phyloP scores from a whole-genome alignment of 2,888 invertebrate species.

The Limnephilus rhombicus region DNA sequence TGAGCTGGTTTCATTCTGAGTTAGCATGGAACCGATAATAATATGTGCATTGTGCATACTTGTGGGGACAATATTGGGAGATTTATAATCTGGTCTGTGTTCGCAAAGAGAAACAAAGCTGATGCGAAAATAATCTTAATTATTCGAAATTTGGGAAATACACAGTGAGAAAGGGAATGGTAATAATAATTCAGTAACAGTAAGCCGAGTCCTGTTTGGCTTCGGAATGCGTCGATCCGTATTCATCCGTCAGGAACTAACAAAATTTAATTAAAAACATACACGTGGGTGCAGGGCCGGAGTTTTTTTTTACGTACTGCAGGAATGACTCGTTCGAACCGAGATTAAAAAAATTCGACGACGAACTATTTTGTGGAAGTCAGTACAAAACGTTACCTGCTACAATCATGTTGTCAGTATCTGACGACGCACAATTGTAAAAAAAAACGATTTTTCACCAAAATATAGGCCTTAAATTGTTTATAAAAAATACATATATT shows the following conservation, averaged over 20 bases:
- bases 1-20: no score
- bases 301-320: neutral
- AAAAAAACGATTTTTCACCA: no score
- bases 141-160: neutral
- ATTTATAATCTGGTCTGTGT: neutral
- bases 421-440: neutral
- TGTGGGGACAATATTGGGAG: neutral
- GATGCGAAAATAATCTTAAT: neutral
- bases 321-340: neutral
- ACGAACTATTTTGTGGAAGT: neutral
- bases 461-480: no score
- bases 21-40: no score
- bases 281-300: neutral
- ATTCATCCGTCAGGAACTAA: conserved; percentile 19
- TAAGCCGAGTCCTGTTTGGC: neutral
- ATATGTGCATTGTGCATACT: no score
- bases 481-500: no score
- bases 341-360: neutral
- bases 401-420: neutral
- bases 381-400: neutral
- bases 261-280: conserved; percentile 3
- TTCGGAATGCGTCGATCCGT: conserved; percentile 11
- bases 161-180: neutral
- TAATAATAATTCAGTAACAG: neutral
- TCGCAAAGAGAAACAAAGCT: neutral